These are phyloP conservation scores for Phortica magna DNA, from an alignment of 2,888 invertebrate species.

Conservation along the genomic window DNA sequence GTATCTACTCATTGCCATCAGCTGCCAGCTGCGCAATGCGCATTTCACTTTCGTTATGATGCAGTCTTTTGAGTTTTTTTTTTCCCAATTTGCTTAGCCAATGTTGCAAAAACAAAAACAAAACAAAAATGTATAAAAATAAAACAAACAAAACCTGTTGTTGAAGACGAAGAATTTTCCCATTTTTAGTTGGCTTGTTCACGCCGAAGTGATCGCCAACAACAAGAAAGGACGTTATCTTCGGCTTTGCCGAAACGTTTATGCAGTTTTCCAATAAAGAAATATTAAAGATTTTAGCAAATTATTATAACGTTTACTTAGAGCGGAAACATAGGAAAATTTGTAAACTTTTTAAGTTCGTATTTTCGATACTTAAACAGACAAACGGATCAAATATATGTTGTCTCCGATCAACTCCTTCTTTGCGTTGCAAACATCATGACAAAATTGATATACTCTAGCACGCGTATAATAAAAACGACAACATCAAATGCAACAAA, in stretches of 20 bases:
- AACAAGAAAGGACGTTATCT: background rate
- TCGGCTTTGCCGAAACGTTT: no score
- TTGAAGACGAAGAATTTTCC: conserved; percentile 54
- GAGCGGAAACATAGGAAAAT: no score
- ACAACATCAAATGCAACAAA: no score
- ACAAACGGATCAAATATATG: no score
- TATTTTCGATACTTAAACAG: no score
- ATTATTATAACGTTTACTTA: no score
- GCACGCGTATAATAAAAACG: background rate
- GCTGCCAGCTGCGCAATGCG: conserved; percentile 71
- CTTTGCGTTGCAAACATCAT: no score
- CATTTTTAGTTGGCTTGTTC: conserved; percentile 42
- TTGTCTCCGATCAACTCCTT: no score
- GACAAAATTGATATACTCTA: no score
- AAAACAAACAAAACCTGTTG: conserved; percentile 65
- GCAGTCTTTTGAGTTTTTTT: conserved; percentile 61
- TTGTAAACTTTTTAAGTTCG: no score
- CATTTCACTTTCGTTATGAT: conserved; percentile 75
- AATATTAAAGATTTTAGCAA: no score
- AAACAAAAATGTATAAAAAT: conserved; percentile 50
- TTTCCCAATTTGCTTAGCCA: conserved; percentile 57
- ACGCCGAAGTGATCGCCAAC: conserved; percentile 22
- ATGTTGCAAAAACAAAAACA: background rate
- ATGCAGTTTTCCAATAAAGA: no score
- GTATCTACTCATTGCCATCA: conserved; percentile 47